phyloP scores from a whole-genome alignment of 2,113 vertebrate genomes.

The Meriones unguiculatus region DNA sequence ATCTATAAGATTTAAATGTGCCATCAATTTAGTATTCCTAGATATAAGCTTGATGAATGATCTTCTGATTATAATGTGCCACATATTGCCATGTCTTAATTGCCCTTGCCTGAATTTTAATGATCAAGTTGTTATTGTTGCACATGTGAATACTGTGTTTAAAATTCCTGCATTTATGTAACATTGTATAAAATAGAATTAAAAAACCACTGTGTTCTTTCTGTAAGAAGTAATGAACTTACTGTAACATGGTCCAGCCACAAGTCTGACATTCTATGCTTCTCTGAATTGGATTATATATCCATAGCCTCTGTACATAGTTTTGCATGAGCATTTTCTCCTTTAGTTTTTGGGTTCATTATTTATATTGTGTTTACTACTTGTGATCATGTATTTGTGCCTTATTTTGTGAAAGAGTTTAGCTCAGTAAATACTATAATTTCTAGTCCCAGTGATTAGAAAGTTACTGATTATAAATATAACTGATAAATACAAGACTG shows the following conservation, averaged over 20 bases:
- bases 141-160: slow-evolving; percentile 90
- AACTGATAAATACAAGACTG: slow-evolving; percentile 75
- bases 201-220: slow-evolving; percentile 84
- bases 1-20: slow-evolving; percentile 77
- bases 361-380: slow-evolving; percentile 86
- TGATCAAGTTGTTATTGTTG: slow-evolving; percentile 86
- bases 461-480: slow-evolving; percentile 81
- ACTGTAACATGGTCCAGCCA: slow-evolving; percentile 79
- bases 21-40: slow-evolving; percentile 70
- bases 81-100: slow-evolving; percentile 82
- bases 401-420: slow-evolving; percentile 90
- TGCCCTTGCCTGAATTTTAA: slow-evolving; percentile 83
- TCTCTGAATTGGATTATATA: slow-evolving; percentile 88
- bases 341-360: slow-evolving; percentile 79
- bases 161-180: slow-evolving; percentile 85
- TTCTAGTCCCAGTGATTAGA: slow-evolving; percentile 82
- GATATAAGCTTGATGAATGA: slow-evolving; percentile 78
- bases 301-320: slow-evolving; percentile 83
- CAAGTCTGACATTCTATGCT: slow-evolving; percentile 85
- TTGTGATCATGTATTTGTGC: slow-evolving; percentile 92
- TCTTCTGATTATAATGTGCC: slow-evolving; percentile 80
- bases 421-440: slow-evolving; percentile 87
- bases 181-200: slow-evolving; percentile 86
- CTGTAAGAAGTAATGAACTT: slow-evolving; percentile 84
- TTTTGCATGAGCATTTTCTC: slow-evolving; percentile 89